Evolutionary conservation across 2,888 invertebrate genomes (phyloP).

Genomic region (Volucella zonaria): DNA sequence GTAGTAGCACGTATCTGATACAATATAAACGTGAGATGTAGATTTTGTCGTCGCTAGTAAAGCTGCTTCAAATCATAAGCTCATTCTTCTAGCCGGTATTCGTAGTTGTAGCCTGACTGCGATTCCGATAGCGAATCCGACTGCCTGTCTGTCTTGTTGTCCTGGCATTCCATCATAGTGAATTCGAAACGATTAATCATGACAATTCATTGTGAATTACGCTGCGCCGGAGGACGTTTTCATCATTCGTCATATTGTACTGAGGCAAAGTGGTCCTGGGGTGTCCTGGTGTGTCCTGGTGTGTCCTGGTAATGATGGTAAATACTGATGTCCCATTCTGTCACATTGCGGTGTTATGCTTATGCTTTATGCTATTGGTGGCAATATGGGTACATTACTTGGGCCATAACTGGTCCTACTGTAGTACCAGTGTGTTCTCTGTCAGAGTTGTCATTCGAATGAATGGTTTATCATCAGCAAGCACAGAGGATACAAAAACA

Average conservation of each 20-base stretch:
- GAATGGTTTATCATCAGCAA: slow-evolving; percentile 67
- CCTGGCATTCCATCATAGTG: slow-evolving; percentile 68
- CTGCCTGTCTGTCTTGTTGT: slow-evolving; percentile 5
- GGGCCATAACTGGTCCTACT: slow-evolving; percentile 6
- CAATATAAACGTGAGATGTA: slow-evolving; percentile 14
- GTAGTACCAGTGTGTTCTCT: slow-evolving; percentile 38
- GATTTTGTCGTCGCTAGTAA: slow-evolving; percentile 17
- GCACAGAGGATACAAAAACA: not conserved
- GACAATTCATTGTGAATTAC: slow-evolving; percentile 74
- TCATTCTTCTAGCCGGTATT: not conserved
- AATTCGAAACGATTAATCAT: slow-evolving; percentile 74
- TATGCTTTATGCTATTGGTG: slow-evolving; percentile 6
- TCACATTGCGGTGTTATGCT: slow-evolving; percentile 18
- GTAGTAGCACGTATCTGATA: slow-evolving; percentile 29
- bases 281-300: slow-evolving; percentile 25
- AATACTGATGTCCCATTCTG: slow-evolving; percentile 67
- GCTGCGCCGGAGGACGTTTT: slow-evolving; percentile 72
- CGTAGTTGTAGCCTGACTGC: not conserved
- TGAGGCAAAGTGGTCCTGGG: slow-evolving; percentile 30
- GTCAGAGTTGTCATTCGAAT: slow-evolving; percentile 68
- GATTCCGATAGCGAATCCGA: not conserved
- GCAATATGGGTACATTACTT: slow-evolving; percentile 15
- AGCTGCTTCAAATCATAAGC: not conserved
- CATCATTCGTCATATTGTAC: slow-evolving; percentile 73
- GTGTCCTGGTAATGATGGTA: slow-evolving; percentile 70